Percentiles rank a stretch among this genome's conserved stretches.
These are phyloP conservation scores for Ia io DNA, from an alignment of 2,113 vertebrate species.

Conservation along the genomic window DNA sequence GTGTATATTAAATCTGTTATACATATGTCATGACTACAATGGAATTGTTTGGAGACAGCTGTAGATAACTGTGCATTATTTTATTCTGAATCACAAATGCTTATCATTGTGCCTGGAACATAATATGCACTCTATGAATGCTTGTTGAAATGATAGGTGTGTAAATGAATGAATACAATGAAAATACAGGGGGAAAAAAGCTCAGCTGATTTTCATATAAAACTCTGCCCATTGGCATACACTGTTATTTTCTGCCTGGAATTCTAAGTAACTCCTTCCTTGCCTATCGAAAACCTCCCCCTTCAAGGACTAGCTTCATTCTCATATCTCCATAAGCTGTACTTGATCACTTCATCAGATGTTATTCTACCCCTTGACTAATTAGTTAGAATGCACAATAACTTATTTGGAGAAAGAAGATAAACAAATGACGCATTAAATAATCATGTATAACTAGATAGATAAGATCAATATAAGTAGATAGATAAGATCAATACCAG, in stretches of 20 bases:
- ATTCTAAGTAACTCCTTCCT: background rate
- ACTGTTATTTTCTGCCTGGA: background rate
- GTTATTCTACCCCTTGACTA: background rate
- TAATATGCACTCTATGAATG: background rate
- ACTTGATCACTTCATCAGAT: background rate
- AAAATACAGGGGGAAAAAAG: background rate
- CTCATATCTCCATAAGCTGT: background rate
- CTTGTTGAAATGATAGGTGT: background rate
- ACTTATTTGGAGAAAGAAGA: background rate
- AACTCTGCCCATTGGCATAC: background rate
- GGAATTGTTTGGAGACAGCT: slow-evolving; percentile 1
- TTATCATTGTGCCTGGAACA: background rate
- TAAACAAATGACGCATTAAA: background rate
- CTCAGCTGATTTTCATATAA: background rate
- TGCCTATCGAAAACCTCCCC: background rate
- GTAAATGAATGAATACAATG: background rate
- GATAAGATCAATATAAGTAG: background rate
- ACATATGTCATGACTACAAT: slow-evolving; percentile 16
- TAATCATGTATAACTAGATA: background rate
- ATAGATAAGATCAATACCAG: background rate
- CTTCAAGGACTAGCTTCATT: background rate
- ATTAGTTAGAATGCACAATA: background rate
- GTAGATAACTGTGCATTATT: background rate
- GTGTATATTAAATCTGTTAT: slow-evolving; percentile 17
- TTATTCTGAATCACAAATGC: background rate